These are phyloP conservation scores for Colaptes auratus DNA, from an alignment of 2,113 vertebrate species.

Conservation along the genomic window DNA sequence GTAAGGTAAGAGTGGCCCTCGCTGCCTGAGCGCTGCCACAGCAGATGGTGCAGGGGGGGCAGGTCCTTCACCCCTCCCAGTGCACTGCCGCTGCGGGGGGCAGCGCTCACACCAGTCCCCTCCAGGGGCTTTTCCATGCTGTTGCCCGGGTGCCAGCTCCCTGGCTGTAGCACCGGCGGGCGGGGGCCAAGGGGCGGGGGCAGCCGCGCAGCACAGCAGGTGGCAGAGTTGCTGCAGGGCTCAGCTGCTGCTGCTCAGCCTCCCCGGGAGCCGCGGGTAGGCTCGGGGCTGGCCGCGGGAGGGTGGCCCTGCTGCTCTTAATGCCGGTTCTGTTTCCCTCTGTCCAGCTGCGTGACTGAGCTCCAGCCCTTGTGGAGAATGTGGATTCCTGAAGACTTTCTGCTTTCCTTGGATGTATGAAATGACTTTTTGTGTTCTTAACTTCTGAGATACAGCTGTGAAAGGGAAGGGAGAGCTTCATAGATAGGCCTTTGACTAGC, in stretches of 20 bases:
- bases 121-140: accelerated
- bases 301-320: background rate
- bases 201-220: background rate
- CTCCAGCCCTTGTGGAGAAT: background rate
- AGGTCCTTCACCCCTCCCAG: too few relatives aligned
- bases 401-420: background rate
- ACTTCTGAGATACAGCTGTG: background rate
- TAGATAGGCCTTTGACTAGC: constrained; percentile 41
- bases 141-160: background rate
- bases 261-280: accelerated
- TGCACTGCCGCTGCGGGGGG: accelerated
- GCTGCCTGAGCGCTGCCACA: background rate
- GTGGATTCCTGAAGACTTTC: background rate
- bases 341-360: background rate
- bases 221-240: accelerated
- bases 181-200: background rate
- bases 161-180: background rate
- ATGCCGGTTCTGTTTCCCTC: background rate
- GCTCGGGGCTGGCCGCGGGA: too few relatives aligned
- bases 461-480: background rate
- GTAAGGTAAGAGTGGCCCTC: background rate
- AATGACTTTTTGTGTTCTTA: background rate
- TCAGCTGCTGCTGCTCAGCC: background rate
- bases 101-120: background rate
- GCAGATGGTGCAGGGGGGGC: background rate